Evolutionary conservation across 1,140 invertebrate species (phyloP).

Genomic region (Drosophila nikananu): DNA sequence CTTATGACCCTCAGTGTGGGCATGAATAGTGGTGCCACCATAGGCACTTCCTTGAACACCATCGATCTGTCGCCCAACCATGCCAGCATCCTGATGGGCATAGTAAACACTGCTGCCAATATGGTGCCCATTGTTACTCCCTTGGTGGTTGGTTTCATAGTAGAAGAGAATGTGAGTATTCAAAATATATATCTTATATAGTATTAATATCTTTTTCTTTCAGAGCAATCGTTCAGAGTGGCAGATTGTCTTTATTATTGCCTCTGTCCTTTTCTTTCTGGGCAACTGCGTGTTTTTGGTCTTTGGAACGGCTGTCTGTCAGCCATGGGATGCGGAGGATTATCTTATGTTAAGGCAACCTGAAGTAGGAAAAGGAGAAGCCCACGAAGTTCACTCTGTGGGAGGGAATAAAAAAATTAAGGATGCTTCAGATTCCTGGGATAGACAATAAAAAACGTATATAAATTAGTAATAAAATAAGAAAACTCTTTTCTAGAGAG

Average conservation of each 20-base stretch:
- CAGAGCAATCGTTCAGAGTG: conserved; percentile 88
- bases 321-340: conserved; percentile 88
- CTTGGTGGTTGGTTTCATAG: conserved; percentile 87
- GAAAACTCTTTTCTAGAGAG: too few relatives aligned
- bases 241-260: conserved; percentile 91
- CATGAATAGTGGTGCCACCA: conserved; percentile 91
- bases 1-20: conserved; percentile 90
- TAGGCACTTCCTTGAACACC: conserved; percentile 89
- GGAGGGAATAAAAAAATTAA: neutral
- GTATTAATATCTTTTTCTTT: neutral
- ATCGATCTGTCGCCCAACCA: conserved; percentile 92
- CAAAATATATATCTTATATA: neutral
- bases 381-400: neutral
- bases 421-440: neutral
- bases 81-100: conserved; percentile 89
- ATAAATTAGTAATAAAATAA: too few relatives aligned
- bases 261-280: conserved; percentile 89
- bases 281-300: conserved; percentile 90
- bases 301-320: conserved; percentile 88
- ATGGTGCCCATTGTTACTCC: conserved; percentile 90
- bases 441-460: too few relatives aligned
- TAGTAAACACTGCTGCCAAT: conserved; percentile 91
- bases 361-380: neutral
- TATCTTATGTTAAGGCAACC: conserved; percentile 27
- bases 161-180: conserved; percentile 87